Base-by-base conservation (phyloP, 2,113 vertebrate genomes). In the Tetraodon nigroviridis region DNA sequence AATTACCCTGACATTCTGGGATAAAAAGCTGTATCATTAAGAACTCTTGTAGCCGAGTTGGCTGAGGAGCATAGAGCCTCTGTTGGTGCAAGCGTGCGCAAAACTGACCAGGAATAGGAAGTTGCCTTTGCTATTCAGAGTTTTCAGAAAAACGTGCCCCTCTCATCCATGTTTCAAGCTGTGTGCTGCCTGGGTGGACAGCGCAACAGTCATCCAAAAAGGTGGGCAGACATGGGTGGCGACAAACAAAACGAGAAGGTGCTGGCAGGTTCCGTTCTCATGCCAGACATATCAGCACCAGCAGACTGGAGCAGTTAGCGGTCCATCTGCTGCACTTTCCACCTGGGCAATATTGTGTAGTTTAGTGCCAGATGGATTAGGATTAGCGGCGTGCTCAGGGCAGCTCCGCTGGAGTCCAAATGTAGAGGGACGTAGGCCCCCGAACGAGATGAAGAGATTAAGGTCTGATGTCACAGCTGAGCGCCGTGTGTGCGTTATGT, bases 281-380 rank as follows among this genome's bases (percentile, higher is more conserved):
- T 70, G 67, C 53, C 64, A 81, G 75, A 64, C 62, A 62, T 70
- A 59, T 56, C 47, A 78, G 19, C 64, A 29, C 54, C 68, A 66
- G 52, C 57, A 61, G 77, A 51, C 63, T 72, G 63, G 40, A 68
- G 62, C 49, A 45, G 66, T 76, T 83, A 79, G 78, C 61, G 63
- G 46, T 46, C 66, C 51, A 17, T 76, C 61, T 82, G 71, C 64
- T 79, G 61, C 71, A 46, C 22, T 79, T 78, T 73, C 64, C 67
- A 84, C 84, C 74, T 84, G 57, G 64, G 54, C 75, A 81, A 80
- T 80, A 79, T 77, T 80, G 73, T 75, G 56, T 60, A 54, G 73
- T 78, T 79, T 61, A 64, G 69, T 75, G 73, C 64, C 81, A 86
- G 69, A 79, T 76, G 75, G 85, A 89, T 85, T 85, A 85, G 87